Base-by-base conservation (phyloP, 1,140 invertebrate species). In the Pogonus chalceus region DNA sequence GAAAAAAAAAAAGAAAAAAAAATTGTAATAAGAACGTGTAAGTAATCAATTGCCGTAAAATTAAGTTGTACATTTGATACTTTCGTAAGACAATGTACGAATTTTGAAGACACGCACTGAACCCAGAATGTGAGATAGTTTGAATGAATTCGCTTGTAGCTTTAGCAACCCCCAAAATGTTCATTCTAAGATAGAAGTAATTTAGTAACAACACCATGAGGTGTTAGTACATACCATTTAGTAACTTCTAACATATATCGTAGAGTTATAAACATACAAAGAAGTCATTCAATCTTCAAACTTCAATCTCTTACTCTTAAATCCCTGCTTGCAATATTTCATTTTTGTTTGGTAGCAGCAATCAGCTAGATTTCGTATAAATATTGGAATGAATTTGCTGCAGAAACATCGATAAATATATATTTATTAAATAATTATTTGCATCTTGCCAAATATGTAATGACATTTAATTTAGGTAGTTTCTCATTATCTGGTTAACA, bases 61-160 rank as follows among this genome's bases (percentile, higher is more conserved):
- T 14, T n/a, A 37, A 14, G 21, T n/a, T 16, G n/a, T 23, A 49
- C 48, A 51, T 51, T 55, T 51, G 43, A 23, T 23, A 51, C 48
- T 35, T 55, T 14, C 47, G 49, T 55, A 47, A 7, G 7, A 9
- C 43, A 22, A n/a, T 35, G 37, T 43, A 43, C 37, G 37, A 43
- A 10, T 7, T 43, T 43, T 43, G 7, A 16, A 43, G 37, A 43
- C 37, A 43, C 49, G 56, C 53, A 56, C 56, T 56, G 48, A 51
- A 54, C 54, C 59, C 54, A 47, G 56, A 60, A 58, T 56, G 52
- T 49, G 55, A 59, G 55, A 12, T 7, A 57, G 55, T 56, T 56
- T 53, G 59, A 58, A 60, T 60, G 59, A 56, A 56, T 43, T 43
- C 18, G 37, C 37, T 43, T 43, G 37, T 43, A 43, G 37, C 37